These are phyloP conservation scores for Agrochola macilenta DNA, from an alignment of 2,888 invertebrate genomes.

Conservation along the genomic window DNA sequence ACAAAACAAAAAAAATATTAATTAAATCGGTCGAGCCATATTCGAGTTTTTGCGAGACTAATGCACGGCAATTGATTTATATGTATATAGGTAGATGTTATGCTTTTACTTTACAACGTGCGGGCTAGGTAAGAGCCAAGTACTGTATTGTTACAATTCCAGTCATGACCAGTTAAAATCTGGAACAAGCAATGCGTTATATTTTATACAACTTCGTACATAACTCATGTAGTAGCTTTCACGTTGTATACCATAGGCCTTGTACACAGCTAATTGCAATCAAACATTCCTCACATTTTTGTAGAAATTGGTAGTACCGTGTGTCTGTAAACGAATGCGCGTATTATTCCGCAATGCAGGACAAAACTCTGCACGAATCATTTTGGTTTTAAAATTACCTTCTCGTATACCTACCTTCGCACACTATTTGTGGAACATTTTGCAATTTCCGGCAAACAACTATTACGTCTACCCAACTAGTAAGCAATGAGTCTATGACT, in stretches of 20 bases:
- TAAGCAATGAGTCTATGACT: not conserved
- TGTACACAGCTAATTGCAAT: slow-evolving; percentile 47
- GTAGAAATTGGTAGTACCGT: slow-evolving; percentile 18
- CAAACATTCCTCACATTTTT: slow-evolving; percentile 44
- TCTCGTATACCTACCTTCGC: slow-evolving; percentile 30
- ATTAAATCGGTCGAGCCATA: no score
- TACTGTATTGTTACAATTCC: slow-evolving; percentile 47
- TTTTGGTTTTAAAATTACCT: slow-evolving; percentile 18
- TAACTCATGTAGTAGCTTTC: slow-evolving; percentile 44
- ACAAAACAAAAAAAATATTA: no score
- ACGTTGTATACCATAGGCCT: slow-evolving; percentile 34
- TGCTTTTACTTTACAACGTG: slow-evolving; percentile 13
- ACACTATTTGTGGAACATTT: slow-evolving; percentile 15
- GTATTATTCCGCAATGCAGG: slow-evolving; percentile 47
- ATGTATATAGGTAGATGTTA: not conserved
- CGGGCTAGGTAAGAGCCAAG: slow-evolving; percentile 30
- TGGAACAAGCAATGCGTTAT: slow-evolving; percentile 38
- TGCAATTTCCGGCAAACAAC: slow-evolving; percentile 4
- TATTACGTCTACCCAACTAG: no score
- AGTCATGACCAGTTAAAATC: slow-evolving; percentile 52
- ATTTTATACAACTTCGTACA: slow-evolving; percentile 53
- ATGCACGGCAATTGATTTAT: no score
- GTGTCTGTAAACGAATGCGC: slow-evolving; percentile 37
- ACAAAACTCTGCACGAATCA: slow-evolving; percentile 16
- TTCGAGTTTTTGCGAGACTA: no score